Percentiles rank a stretch among this genome's conserved stretches.
phyloP scores from a whole-genome alignment of 2,888 invertebrate species.

The Machimus rusticus region DNA sequence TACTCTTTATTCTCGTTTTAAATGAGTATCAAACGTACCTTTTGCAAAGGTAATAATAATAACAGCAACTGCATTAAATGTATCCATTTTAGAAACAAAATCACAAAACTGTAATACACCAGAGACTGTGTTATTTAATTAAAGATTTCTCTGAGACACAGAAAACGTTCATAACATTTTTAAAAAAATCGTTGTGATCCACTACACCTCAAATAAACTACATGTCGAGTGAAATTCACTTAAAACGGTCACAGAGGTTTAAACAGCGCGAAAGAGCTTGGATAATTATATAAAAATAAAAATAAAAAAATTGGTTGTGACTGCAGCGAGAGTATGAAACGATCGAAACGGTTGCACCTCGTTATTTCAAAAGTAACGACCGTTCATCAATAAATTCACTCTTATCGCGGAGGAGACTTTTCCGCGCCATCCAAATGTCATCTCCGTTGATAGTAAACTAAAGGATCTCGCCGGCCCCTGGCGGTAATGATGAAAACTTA shows the following conservation, averaged over 20 bases:
- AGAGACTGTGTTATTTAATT: neutral
- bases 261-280: neutral
- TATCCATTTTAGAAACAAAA: constrained; percentile 1
- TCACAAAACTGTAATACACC: neutral
- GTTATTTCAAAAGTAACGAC: constrained; percentile 12
- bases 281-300: neutral
- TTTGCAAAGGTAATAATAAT: neutral
- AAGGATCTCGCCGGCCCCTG: constrained; percentile 49
- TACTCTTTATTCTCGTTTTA: neutral
- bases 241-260: neutral
- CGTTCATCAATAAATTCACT: constrained; percentile 42
- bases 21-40: neutral
- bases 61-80: neutral
- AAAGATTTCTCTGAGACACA: neutral
- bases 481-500: constrained; percentile 44
- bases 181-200: neutral
- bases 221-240: neutral
- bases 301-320: neutral
- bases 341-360: neutral
- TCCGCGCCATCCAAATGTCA: constrained; percentile 54
- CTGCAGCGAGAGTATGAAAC: neutral
- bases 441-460: constrained; percentile 56
- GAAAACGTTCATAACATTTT: neutral
- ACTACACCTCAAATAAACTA: neutral
- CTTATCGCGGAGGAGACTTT: constrained; percentile 48